Evolutionary conservation across 2,797 vertebrate genomes (phyloP), one percentile per base, ranked within the genome.

Genomic region (Loriculus beryllinus): DNA sequence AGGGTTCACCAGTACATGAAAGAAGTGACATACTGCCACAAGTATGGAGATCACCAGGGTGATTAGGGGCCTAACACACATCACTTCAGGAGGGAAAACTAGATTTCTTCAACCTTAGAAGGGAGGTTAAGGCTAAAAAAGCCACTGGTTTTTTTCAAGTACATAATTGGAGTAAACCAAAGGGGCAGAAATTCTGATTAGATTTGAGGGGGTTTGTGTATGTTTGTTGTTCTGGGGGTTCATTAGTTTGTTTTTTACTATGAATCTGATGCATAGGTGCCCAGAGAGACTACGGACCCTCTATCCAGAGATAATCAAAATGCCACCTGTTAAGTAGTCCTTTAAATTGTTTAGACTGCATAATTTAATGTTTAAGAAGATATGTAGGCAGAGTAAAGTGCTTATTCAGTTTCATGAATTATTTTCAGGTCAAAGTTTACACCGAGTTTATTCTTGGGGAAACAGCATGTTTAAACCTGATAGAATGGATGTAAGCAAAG

Each of bases 341-440:
- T 70, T 22, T 63, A 95, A 86, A 77, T 82, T 92, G 76, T 91
- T 94, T 90, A 59, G 51, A 70, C 56, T 77, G 51, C 15, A 37
- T 92, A 37, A 92, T 63, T 93, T 86, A 48, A 45, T 91, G 49
- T 83, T 79, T 47, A 33, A 40, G 64, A 75, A 65, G 57, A 71
- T 43, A 54, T 21, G 16, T 23, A 63, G 67, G 31, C 80, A 67
- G 42, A 76, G 31, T 57, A 67, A 67, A 82, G 57, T 79, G n/a
- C 43, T 69, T 88, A 40, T 72, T 90, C 59, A 84, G 20, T 54
- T 92, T 88, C 6, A 35, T 74, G 13, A 93, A 88, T 79, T 86
- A 20, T 69, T 82, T 89, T 75, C 17, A 69, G 42, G 43, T 89
- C 40, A 26, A 86, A 71, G 51, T 65, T 93, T 92, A 37, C 7